phyloP scores from a whole-genome alignment of 2,888 invertebrate species.

The Smittia sp. region DNA sequence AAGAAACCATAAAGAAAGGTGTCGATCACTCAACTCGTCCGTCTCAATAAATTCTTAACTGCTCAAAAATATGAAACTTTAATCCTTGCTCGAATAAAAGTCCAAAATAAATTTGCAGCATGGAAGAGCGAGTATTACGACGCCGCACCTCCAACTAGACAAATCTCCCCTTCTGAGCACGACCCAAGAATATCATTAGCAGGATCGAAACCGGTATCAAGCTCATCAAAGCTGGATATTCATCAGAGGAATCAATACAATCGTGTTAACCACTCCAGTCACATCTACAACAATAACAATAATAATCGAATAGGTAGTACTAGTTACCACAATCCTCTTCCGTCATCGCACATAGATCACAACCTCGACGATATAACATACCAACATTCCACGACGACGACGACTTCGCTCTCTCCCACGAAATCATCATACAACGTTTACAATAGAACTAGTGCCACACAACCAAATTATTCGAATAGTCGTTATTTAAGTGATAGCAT shows the following conservation, averaged over 20 bases:
- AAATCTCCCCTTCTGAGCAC: neutral
- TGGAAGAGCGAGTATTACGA: slow-evolving; percentile 39
- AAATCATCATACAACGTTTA: slow-evolving; percentile 28
- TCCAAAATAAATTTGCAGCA: slow-evolving; percentile 37
- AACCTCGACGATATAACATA: slow-evolving; percentile 27
- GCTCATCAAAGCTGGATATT: slow-evolving; percentile 50
- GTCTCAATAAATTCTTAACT: neutral
- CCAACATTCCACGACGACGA: neutral
- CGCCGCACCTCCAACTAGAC: slow-evolving; percentile 5
- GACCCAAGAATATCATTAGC: slow-evolving; percentile 31
- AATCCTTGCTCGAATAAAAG: slow-evolving; percentile 5
- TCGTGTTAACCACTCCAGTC: slow-evolving; percentile 53
- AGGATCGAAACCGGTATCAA: slow-evolving; percentile 31
- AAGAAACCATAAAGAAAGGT: too few species aligned
- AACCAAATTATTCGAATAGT: slow-evolving; percentile 45
- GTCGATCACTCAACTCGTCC: neutral
- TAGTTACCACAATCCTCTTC: slow-evolving; percentile 39
- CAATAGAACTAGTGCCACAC: slow-evolving; percentile 41
- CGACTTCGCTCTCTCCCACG: slow-evolving; percentile 11
- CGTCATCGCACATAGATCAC: slow-evolving; percentile 36
- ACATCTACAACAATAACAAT: slow-evolving; percentile 28
- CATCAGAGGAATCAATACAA: slow-evolving; percentile 53
- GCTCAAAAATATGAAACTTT: neutral
- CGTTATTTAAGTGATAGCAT: slow-evolving; percentile 43
- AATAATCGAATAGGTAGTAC: slow-evolving; percentile 40